Conservation (phyloP, 1,140 invertebrate genomes). For the Matsumurasca onukii region DNA sequence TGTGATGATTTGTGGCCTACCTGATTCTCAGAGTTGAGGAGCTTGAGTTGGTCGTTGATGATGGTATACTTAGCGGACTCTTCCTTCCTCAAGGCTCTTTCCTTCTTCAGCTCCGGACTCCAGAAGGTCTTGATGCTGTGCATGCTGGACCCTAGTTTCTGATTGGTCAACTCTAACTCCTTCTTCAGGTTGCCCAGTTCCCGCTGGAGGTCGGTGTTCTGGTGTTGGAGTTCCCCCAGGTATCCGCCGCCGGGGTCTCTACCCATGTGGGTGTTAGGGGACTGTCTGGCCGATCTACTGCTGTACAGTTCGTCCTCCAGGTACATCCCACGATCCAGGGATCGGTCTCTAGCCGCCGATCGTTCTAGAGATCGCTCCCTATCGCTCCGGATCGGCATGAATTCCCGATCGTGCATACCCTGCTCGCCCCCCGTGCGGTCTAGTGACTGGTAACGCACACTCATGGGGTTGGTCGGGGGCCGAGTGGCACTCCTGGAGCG, state of each 20-base stretch:
- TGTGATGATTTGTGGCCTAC: no score
- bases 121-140: constrained; percentile 99
- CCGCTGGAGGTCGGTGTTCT: constrained; percentile 93
- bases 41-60: constrained; percentile 95
- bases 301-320: constrained; percentile 74
- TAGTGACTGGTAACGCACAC: constrained; percentile 71
- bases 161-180: constrained; percentile 95
- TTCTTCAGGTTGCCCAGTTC: constrained; percentile 95
- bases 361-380: constrained; percentile 62
- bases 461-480: constrained; percentile 55
- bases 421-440: constrained; percentile 63
- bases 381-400: constrained; percentile 76
- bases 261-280: constrained; percentile 60
- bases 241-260: constrained; percentile 56
- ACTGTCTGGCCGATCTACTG: constrained; percentile 69
- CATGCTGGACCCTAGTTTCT: constrained; percentile 98
- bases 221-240: constrained; percentile 90
- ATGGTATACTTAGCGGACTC: constrained; percentile 96
- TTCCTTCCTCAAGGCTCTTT: constrained; percentile 93
- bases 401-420: constrained; percentile 68
- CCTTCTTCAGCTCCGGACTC: constrained; percentile 99
- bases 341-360: constrained; percentile 58
- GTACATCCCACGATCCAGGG: constrained; percentile 63
- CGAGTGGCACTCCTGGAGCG: constrained; percentile 61
- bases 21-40: constrained; percentile 97